Evolutionary conservation across 2,113 vertebrate genomes (phyloP), one percentile per base, ranked within the genome.

Genomic region (Passer montanus): DNA sequence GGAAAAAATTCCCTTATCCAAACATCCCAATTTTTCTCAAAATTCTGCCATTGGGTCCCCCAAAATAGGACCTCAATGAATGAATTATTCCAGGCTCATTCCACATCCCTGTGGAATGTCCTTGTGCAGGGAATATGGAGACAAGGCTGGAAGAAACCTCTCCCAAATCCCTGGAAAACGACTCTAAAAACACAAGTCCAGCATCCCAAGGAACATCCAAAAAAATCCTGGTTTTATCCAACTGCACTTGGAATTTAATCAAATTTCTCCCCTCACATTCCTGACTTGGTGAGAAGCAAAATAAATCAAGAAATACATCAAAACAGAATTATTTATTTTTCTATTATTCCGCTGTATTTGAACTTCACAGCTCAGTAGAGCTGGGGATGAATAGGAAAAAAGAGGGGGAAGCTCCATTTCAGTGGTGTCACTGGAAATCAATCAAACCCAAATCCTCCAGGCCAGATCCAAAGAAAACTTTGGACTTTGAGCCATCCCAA

Each of bases 11-110:
- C 20, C 37, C 56, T 52, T 10, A 3, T 35, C 44, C 44, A 50
- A n/a, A 3, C 18, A 15, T 8, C 55, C 7, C 0, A 1, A 12
- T 50, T 43, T 19, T 28, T 4, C 46, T 20, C 46, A 14, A 20
- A 52, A 23, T 52, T 70, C 43, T 68, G 22, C n/a, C 77, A 16
- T 2, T 21, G 41, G 10, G 5, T 33, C 3, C 41, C 30, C 31
- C 53, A 22, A 18, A n/a, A 9, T 0, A 23, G 43, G 30, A 41
- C 11, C 44, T 18, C 24, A 60, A 3, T 3, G 4, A 19, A 15
- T 30, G 8, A 35, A 83, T 52, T 37, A 44, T 84, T 52, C 31
- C 80, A 62, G 43, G 20, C 41, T 89, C 13, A 2, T 84, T 53
- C 37, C 63, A 47, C 1, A 0, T 49, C 16, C 33, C 50, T 37